Base-by-base conservation (phyloP, 2,113 vertebrate species). In the Rallus limicola region DNA sequence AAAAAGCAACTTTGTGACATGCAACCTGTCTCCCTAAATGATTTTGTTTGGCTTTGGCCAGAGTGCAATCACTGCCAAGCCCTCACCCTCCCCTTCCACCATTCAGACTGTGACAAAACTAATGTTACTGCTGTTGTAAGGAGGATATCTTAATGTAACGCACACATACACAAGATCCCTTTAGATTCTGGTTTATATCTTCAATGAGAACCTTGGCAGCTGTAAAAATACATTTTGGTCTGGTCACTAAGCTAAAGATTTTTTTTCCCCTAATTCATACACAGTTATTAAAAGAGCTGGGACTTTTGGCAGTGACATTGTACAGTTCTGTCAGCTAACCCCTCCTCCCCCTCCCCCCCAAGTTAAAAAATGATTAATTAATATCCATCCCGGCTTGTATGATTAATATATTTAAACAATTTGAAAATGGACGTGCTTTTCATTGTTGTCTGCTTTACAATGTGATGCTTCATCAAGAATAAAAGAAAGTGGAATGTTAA, bases 141-240 rank as follows among this genome's bases (percentile, higher is more conserved):
- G 25, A 65, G 92, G 76, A 59, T 91, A 50, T 86, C 93, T 75
- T 63, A 83, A 84, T 71, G 63, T 78, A 95, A 68, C 68, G 63
- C 70, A 82, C 40, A 34, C 46, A 92, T 28, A 42, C 59, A 86
- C 55, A 69, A 36, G 36, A 72, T 88, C 94, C n/a, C 81, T 92
- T 91, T 56, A 77, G 86, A 97, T 95, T 97, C 96, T 97, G 94
- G 64, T 84, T 97, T 97, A 76, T 96, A 90, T 93, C 97, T 91
- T 85, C 76, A 96, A 5, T 52, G 77, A 96, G 86, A 88, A 71
- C 72, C 78, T 90, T 96, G 93, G 80, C 94, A 97, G 96, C 93
- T 95, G 92, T 88, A 86, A 96, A 97, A 94, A 96, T 85, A 86
- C 56, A 31, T 92, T 94, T 92, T 53, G 50, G 64, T 91, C 82